Evolutionary conservation across 1,140 invertebrate species (phyloP).

Genomic region (Apis cerana): DNA sequence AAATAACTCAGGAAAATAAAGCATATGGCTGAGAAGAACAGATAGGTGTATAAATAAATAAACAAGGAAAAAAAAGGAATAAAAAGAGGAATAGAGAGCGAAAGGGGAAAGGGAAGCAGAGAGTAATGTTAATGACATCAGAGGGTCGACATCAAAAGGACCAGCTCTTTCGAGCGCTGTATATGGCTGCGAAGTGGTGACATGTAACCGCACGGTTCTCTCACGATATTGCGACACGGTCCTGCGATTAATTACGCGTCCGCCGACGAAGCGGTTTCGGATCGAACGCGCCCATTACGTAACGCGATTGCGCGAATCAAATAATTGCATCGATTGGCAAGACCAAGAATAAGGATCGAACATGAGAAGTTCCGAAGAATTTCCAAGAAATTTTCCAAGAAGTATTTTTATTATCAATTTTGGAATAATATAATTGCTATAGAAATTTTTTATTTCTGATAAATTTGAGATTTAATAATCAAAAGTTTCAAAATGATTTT

Average conservation of each 20-base stretch:
- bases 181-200: slow-evolving; percentile 64
- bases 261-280: slow-evolving; percentile 41
- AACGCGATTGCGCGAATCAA: slow-evolving; percentile 38
- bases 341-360: slow-evolving; percentile 7
- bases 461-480: too few relatives aligned
- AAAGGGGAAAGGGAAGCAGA: not conserved
- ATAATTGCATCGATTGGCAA: slow-evolving; percentile 32
- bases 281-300: slow-evolving; percentile 47
- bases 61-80: not conserved
- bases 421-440: too few relatives aligned
- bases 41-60: slow-evolving; percentile 23
- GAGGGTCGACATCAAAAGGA: slow-evolving; percentile 68
- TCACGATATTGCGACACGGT: slow-evolving; percentile 64
- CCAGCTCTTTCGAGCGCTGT: slow-evolving; percentile 63
- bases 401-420: too few relatives aligned
- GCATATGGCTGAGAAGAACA: not conserved
- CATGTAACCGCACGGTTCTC: slow-evolving; percentile 62
- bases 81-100: not conserved
- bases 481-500: too few relatives aligned
- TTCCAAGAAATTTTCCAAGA: not conserved
- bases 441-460: too few relatives aligned
- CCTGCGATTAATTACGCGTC: slow-evolving; percentile 64
- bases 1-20: too few relatives aligned
- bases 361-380: not conserved
- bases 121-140: slow-evolving; percentile 68